Conservation (phyloP, 2,797 vertebrate genomes). For the Varecia variegata region DNA sequence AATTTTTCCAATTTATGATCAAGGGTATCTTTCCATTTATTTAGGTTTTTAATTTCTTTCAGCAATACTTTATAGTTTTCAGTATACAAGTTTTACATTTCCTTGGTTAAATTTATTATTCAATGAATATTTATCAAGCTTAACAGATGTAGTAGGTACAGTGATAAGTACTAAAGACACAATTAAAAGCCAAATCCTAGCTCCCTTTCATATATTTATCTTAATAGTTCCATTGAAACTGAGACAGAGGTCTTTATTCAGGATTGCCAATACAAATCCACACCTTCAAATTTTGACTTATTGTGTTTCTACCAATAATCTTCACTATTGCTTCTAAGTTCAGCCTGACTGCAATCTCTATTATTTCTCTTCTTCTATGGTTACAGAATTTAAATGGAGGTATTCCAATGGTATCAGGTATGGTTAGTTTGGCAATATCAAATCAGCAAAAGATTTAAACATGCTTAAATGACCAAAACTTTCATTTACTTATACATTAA, state of each 20-base stretch:
- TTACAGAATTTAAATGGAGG: background rate
- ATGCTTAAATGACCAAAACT: background rate
- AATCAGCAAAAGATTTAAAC: background rate
- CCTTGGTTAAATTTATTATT: background rate
- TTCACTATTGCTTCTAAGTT: background rate
- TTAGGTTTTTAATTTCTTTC: background rate
- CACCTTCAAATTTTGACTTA: background rate
- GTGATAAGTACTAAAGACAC: background rate
- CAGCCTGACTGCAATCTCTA: background rate
- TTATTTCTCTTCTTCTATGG: background rate
- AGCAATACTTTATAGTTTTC: background rate
- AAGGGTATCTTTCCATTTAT: background rate
- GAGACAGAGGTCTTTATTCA: background rate
- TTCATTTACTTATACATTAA: background rate
- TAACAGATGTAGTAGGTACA: background rate
- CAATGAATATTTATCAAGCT: slow-evolving; percentile 1
- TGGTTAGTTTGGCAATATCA: background rate
- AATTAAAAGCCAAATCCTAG: background rate
- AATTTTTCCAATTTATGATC: background rate
- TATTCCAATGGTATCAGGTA: background rate
- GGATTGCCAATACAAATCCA: background rate
- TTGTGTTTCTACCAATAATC: background rate
- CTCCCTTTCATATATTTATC: background rate
- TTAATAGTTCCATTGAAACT: background rate
- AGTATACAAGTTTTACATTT: background rate